These are phyloP conservation scores for Rhizoglyphus robini DNA, from an alignment of 1,140 invertebrate genomes.

Conservation along the genomic window DNA sequence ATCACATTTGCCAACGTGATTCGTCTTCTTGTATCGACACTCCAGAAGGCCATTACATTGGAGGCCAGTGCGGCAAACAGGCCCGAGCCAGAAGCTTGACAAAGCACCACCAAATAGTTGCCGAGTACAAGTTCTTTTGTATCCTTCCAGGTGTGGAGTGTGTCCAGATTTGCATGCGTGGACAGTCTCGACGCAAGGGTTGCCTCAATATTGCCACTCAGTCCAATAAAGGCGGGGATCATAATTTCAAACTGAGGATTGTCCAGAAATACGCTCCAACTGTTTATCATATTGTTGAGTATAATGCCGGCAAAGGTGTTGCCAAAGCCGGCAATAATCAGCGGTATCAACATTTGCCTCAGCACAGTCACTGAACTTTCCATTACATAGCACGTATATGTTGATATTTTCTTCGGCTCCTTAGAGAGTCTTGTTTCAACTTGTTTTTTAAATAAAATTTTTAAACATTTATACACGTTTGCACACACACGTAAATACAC, in stretches of 20 bases:
- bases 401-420: no score
- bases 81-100: conserved; percentile 67
- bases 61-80: conserved; percentile 75
- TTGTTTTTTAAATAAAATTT: no score
- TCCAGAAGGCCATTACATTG: conserved; percentile 66
- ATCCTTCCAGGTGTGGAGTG: conserved; percentile 51
- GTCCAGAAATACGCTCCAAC: conserved; percentile 55
- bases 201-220: conserved; percentile 96
- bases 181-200: conserved; percentile 84
- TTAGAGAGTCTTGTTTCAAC: no score
- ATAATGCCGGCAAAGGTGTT: conserved; percentile 40
- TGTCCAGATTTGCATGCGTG: conserved; percentile 68
- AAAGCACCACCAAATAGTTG: conserved; percentile 73
- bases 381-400: no score
- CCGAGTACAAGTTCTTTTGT: conserved; percentile 60
- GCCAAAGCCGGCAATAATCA: conserved; percentile 41
- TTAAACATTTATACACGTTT: no score
- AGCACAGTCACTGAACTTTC: conserved; percentile 22
- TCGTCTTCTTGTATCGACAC: conserved; percentile 45
- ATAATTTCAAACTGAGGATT: conserved; percentile 82
- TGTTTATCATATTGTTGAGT: conserved; percentile 48
- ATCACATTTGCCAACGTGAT: conserved; percentile 48
- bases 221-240: conserved; percentile 76
- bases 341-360: conserved; percentile 40
- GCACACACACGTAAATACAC: no score